Evolutionary conservation across 2,113 vertebrate species (phyloP).

Genomic region (Polyodon spathula): DNA sequence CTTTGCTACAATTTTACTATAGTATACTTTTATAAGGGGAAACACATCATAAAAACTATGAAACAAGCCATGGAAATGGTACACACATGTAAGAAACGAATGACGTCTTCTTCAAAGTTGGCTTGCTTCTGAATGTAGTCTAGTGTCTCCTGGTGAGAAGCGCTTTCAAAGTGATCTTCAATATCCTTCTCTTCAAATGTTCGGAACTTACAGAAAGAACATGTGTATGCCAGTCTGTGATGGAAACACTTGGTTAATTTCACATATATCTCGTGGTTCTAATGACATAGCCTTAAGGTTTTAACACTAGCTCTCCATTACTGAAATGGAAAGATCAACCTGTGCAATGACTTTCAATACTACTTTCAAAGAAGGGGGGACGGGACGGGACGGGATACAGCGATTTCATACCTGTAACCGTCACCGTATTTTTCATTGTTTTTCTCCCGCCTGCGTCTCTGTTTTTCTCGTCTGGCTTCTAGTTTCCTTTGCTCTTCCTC

Average conservation of each 20-base stretch:
- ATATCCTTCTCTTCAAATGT: slow-evolving; percentile 79
- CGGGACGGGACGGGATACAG: too few relatives aligned
- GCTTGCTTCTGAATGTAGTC: slow-evolving; percentile 77
- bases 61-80: neutral
- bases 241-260: slow-evolving; percentile 1
- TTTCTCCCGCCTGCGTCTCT: too few relatives aligned
- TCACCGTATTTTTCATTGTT: slow-evolving; percentile 47
- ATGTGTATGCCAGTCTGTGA: slow-evolving; percentile 71
- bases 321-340: too few relatives aligned
- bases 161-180: slow-evolving; percentile 70
- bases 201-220: slow-evolving; percentile 79
- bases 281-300: too few relatives aligned
- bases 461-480: slow-evolving; percentile 60
- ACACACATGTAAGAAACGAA: slow-evolving; percentile 76
- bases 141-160: slow-evolving; percentile 67
- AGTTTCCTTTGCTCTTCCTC: slow-evolving; percentile 68
- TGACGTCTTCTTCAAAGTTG: slow-evolving; percentile 76
- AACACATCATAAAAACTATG: neutral
- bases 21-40: too few relatives aligned
- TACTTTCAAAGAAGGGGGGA: too few relatives aligned
- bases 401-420: slow-evolving; percentile 60
- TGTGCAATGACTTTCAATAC: too few relatives aligned
- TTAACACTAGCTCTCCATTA: too few relatives aligned
- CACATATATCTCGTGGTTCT: neutral
- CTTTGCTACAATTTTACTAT: too few relatives aligned